Percentiles rank a stretch among this genome's conserved stretches.
phyloP scores from a whole-genome alignment of 2,113 vertebrate species.

The Catharus bicknelli region DNA sequence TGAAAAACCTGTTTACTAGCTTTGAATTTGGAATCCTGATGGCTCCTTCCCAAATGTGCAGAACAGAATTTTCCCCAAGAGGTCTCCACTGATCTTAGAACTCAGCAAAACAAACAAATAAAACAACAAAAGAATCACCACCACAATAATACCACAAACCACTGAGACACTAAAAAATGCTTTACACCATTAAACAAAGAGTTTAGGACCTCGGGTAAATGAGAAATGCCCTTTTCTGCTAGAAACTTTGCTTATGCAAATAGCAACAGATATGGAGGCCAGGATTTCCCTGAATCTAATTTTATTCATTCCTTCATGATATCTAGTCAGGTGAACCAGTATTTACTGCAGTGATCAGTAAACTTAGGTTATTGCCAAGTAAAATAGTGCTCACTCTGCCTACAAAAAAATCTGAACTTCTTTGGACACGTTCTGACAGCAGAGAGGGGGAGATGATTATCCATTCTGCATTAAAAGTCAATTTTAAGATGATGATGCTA shows the following conservation, averaged over 20 bases:
- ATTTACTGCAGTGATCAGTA: not conserved
- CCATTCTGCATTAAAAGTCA: not conserved
- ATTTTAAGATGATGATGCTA: not conserved
- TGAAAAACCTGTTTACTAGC: not conserved
- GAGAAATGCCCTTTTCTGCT: not conserved
- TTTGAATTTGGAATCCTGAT: not conserved
- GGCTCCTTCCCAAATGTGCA: not conserved
- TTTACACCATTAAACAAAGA: not conserved
- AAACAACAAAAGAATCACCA: not conserved
- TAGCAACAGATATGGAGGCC: not conserved
- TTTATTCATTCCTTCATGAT: not conserved
- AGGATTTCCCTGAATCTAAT: not conserved
- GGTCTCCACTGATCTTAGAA: not conserved
- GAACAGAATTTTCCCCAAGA: not conserved
- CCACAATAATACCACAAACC: not conserved
- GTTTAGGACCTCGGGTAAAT: accelerated
- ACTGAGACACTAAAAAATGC: not conserved
- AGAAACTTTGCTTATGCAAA: not conserved
- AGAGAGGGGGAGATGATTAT: not conserved
- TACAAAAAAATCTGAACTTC: not conserved
- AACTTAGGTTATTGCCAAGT: not conserved
- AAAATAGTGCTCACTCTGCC: not conserved
- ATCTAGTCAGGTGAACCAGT: not conserved
- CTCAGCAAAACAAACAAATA: not conserved
- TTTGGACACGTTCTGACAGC: not conserved